These are phyloP conservation scores for Nipponacmea schrenckii DNA, from an alignment of 2,888 invertebrate species.

Conservation along the genomic window DNA sequence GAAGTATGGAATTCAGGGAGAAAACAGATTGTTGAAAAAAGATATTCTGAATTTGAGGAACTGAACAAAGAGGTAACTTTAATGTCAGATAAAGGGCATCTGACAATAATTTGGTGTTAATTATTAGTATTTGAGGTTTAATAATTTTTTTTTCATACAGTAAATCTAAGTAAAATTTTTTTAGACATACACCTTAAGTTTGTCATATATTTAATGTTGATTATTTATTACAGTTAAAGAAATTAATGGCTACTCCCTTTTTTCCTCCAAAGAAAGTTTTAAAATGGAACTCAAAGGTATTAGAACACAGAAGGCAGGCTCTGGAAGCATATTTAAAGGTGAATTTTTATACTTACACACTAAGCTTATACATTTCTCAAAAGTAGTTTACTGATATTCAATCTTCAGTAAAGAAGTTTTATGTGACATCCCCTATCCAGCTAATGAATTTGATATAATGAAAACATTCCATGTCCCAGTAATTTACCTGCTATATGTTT, in stretches of 20 bases:
- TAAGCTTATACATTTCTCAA: too few relatives aligned
- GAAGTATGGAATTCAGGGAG: constrained; percentile 57
- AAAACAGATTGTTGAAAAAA: constrained; percentile 69
- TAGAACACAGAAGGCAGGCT: constrained; percentile 72
- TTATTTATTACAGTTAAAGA: constrained; percentile 64
- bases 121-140: neutral
- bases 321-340: constrained; percentile 73
- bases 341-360: neutral
- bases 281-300: constrained; percentile 72
- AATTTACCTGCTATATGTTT: neutral
- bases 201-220: neutral
- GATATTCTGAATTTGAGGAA: constrained; percentile 74
- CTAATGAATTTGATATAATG: too few relatives aligned
- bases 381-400: too few relatives aligned
- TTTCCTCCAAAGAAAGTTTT: constrained; percentile 74
- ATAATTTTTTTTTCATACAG: too few relatives aligned
- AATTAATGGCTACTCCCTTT: constrained; percentile 71
- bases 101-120: neutral
- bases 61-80: constrained; percentile 71
- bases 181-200: too few relatives aligned
- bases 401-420: neutral
- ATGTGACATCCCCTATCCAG: neutral
- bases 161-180: too few relatives aligned
- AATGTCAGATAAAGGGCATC: too few relatives aligned
- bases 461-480: too few relatives aligned